Evolutionary conservation across 2,888 invertebrate species (phyloP).

Genomic region (Hydrotaea cyrtoneurina): DNA sequence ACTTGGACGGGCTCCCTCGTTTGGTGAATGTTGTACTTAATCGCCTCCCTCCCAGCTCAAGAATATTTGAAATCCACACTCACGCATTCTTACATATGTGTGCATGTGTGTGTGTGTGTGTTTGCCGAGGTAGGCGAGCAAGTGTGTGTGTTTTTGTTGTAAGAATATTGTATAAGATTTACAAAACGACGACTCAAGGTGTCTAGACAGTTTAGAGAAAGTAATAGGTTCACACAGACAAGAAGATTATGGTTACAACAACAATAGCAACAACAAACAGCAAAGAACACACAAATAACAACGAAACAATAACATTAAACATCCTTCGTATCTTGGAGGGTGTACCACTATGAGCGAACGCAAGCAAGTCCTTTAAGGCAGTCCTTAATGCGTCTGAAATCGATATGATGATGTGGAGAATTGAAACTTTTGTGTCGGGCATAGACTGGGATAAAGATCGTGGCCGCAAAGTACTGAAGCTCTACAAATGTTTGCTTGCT

Average conservation of each 20-base stretch:
- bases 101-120: not conserved
- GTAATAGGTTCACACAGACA: conserved; percentile 55
- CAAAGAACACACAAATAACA: conserved; percentile 20
- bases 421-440: not conserved
- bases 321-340: conserved; percentile 9
- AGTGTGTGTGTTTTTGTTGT: not conserved
- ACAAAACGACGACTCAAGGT: conserved; percentile 57
- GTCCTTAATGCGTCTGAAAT: conserved; percentile 27
- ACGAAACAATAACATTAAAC: conserved; percentile 19
- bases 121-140: not conserved
- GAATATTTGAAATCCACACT: not conserved
- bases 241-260: conserved; percentile 62
- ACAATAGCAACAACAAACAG: conserved; percentile 28
- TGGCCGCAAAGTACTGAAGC: not conserved
- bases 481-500: not conserved
- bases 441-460: not conserved
- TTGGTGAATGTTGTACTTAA: not conserved
- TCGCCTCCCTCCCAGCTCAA: conserved; percentile 14
- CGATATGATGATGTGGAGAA: conserved; percentile 12
- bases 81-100: not conserved
- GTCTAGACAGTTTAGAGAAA: conserved; percentile 68
- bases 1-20: not conserved
- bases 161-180: conserved; percentile 34
- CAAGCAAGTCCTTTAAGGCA: conserved; percentile 25
- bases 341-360: not conserved